A percentile compares a stretch with the other conserved stretches of the same genome.
These are phyloP conservation scores for Neuroscelio doddi DNA, from an alignment of 2,888 invertebrate species.

Conservation along the genomic window DNA sequence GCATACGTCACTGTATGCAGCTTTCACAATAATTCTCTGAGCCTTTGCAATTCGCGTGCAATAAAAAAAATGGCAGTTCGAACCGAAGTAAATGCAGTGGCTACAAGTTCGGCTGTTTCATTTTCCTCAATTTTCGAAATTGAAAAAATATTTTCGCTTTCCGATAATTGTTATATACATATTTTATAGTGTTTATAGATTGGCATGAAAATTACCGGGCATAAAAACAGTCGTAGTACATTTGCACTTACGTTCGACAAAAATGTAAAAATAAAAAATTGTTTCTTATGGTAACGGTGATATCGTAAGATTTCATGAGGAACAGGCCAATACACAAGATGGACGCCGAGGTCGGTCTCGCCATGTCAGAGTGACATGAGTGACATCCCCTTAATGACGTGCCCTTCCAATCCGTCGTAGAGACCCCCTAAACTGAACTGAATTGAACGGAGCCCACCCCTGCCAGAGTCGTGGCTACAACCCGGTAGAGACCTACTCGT, in stretches of 20 bases:
- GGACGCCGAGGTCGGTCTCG: constrained; percentile 56
- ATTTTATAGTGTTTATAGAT: background rate
- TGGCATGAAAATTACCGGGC: background rate
- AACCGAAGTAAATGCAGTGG: constrained; percentile 49
- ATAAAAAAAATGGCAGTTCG: constrained; percentile 52
- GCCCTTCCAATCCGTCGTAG: constrained; percentile 68
- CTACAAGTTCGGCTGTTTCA: constrained; percentile 2
- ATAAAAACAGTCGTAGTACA: too few species aligned
- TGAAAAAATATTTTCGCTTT: background rate
- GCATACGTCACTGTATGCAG: constrained; percentile 44
- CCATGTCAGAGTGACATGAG: constrained; percentile 68
- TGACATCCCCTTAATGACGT: constrained; percentile 71
- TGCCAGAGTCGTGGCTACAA: constrained; percentile 51
- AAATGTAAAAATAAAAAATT: background rate
- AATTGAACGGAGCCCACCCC: constrained; percentile 49
- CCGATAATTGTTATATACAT: too few species aligned
- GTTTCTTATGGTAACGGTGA: too few species aligned
- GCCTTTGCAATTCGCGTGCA: constrained; percentile 63
- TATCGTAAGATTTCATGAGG: constrained; percentile 6
- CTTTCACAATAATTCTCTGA: constrained; percentile 65
- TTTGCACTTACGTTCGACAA: too few species aligned
- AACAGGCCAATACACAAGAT: constrained; percentile 52
- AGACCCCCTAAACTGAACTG: constrained; percentile 67
- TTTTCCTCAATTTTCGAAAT: constrained; percentile 2
- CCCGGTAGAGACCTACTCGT: constrained; percentile 67